Base-by-base conservation (phyloP, 2,113 vertebrate genomes). In the Psittacara wagleri region DNA sequence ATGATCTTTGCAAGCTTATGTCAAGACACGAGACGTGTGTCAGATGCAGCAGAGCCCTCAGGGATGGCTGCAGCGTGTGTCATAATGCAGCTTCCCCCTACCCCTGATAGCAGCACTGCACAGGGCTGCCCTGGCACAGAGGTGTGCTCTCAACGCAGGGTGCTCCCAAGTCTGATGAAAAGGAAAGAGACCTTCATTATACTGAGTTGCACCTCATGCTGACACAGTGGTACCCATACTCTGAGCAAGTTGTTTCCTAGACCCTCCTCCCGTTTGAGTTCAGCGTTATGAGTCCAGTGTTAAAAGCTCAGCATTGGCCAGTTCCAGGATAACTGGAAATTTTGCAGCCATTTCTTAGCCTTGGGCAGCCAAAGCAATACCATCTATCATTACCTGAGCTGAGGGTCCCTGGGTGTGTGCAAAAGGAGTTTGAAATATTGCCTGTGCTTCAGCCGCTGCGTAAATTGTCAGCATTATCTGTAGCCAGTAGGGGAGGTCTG, bases 381-480 rank as follows among this genome's bases (percentile, higher is more conserved):
- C 51, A 72, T 89, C 86, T 64, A 35, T 94, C 83, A 89, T 84
- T 61, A 94, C 74, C 81, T 86, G 57, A 82, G 91, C 52, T 75
- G 62, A 72, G 63, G 66, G 88, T 94, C 52, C 89, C 95, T 73
- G 84, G 57, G 89, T 84, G 77, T 64, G 81, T 83, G 77, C 64
- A 87, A 88, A 88, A 91, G 77, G 67, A 91, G 67, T 91, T 72
- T 91, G 94, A 97, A 93, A 93, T 94, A 94, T 84, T 84, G 74
- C 73, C 62, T 75, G 39, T 66, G 44, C 83, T 87, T 93, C 92
- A 92, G 83, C 80, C 91, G 88, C 94, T 82, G 74, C 92, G 79
- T 92, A 85, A 85, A 89, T 73, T 89, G 62, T 69, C 94, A 82
- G 76, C 76, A 29, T 81, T 67, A 75, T 78, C 88, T 86, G 88